Evolutionary conservation across 1,140 invertebrate genomes (phyloP), one percentile per base, ranked within the genome.

Genomic region (Trypoxylus dichotomus): DNA sequence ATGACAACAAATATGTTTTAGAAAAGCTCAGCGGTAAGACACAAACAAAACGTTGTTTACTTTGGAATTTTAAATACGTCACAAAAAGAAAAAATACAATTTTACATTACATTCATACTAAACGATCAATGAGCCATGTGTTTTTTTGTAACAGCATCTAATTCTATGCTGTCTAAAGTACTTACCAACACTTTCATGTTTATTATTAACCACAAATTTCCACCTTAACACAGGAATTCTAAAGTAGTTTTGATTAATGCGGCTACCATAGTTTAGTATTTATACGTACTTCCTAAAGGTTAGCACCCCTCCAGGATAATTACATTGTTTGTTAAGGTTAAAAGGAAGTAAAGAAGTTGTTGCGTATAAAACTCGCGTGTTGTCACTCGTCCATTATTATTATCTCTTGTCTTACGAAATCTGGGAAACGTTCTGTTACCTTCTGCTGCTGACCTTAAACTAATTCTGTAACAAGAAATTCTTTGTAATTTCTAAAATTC

Each of bases 261-360:
- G 13, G 60, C 7, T 15, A 68, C 60, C 24, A 25, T 24, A 68
- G 8, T 68, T 68, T 68, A 29, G 19, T 68, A 68, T 68, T 24
- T 68, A 68, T 68, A 68, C 21, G 24, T 68, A 24, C 13, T 68
- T 68, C 60, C 60, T 68, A 68, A 68, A 68, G 60, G 60, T 68
- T 68, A 29, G 27, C 19, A 27, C 60, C 60, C 60, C 60, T 68
- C 60, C 60, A 68, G 60, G 60, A 68, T 68, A 68, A 68, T 68
- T 68, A 29, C 60, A 68, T 29, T 68, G 11, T 25, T 68, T 8
- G 60, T 24, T 68, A 68, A 68, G 60, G 60, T 68, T 68, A 68
- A 68, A 68, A 68, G 60, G 60, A 68, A 68, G 24, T 25, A 68
- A 21, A 68, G 60, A 68, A 27, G 6, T 68, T 25, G 60, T 68